Conservation (phyloP, 2,888 invertebrate species). For the Conomelus anceps region DNA sequence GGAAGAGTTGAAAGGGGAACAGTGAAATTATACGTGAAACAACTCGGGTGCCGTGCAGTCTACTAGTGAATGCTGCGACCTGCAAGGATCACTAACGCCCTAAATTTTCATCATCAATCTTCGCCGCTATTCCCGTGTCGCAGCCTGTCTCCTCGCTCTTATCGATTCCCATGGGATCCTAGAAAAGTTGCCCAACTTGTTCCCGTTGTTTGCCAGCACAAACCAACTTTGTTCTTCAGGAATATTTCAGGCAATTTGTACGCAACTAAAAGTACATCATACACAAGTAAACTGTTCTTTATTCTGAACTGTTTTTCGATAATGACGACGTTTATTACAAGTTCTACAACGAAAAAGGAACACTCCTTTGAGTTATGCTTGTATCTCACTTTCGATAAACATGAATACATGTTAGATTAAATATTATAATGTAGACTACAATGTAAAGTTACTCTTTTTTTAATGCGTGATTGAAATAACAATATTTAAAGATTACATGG, state of each 20-base stretch:
- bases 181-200: background rate
- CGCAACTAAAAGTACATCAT: background rate
- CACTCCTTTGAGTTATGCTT: no score
- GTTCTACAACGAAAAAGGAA: no score
- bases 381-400: no score
- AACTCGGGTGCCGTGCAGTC: background rate
- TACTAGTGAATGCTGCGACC: background rate
- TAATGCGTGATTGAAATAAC: no score
- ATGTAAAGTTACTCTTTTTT: no score
- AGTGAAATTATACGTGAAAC: background rate
- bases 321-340: no score
- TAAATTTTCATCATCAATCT: background rate
- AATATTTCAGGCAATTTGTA: background rate
- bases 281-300: background rate
- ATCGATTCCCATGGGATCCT: background rate
- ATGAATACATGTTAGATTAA: no score
- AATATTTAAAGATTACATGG: no score
- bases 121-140: background rate
- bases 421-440: no score
- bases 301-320: background rate
- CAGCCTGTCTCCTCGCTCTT: background rate
- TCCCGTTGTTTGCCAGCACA: background rate
- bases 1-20: background rate
- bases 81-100: background rate
- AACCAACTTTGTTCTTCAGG: background rate